Percentiles rank a stretch among this genome's conserved stretches.
Evolutionary conservation across 2,797 vertebrate species (phyloP).

Genomic region (Arctocebus calabarensis): DNA sequence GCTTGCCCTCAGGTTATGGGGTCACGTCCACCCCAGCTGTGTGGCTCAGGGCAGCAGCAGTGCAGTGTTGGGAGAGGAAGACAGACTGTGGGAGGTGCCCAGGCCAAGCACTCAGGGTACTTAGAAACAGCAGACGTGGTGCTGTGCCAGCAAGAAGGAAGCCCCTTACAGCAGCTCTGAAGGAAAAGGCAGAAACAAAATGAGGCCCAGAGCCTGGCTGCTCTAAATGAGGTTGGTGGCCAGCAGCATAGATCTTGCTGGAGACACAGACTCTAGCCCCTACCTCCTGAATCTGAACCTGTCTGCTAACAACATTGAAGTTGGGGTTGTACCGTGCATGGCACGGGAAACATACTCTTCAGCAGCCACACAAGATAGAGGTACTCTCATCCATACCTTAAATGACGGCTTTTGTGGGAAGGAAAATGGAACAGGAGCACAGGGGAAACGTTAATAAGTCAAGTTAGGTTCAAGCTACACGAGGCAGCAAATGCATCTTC

Average conservation of each 20-base stretch:
- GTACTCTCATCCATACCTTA: too few relatives aligned
- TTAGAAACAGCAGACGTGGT: too few relatives aligned
- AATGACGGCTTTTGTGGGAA: background rate
- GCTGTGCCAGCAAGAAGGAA: background rate
- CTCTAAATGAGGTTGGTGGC: background rate
- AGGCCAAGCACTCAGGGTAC: rapidly evolving
- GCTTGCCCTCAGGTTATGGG: rapidly evolving
- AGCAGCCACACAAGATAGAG: background rate
- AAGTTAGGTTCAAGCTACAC: background rate
- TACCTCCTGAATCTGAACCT: too few relatives aligned
- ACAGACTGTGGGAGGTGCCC: too few relatives aligned
- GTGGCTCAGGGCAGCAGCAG: background rate
- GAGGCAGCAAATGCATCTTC: background rate
- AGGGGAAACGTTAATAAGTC: background rate
- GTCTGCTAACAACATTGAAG: background rate
- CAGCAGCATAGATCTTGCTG: background rate
- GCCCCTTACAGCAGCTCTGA: background rate
- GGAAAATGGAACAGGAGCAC: background rate
- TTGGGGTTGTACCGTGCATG: background rate
- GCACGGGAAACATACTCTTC: background rate
- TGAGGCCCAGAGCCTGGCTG: rapidly evolving
- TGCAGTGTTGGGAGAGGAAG: background rate
- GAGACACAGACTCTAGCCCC: background rate
- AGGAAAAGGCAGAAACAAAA: background rate
- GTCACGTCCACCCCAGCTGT: background rate